Evolutionary conservation across 1,140 invertebrate genomes (phyloP).

Genomic region (Phthorimaea operculella): DNA sequence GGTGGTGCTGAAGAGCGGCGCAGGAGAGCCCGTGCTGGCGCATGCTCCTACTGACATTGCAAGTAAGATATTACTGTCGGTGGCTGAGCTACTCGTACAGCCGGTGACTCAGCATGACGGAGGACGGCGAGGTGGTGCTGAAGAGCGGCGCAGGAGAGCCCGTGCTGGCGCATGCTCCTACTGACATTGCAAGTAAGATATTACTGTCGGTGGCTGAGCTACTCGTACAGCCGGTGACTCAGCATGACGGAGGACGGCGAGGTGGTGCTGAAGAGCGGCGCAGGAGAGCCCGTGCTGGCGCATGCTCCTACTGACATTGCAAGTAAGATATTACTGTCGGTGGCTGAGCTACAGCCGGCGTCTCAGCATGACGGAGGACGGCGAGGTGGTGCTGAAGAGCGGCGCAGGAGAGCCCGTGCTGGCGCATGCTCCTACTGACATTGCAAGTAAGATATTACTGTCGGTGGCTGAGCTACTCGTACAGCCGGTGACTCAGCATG

Average conservation of each 20-base stretch:
- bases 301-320: conserved; percentile 59
- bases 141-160: conserved; percentile 55
- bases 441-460: conserved; percentile 53
- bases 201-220: no score
- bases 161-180: conserved; percentile 51
- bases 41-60: conserved; percentile 59
- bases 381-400: conserved; percentile 54
- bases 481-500: conserved; percentile 53
- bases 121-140: conserved; percentile 52
- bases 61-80: conserved; percentile 48
- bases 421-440: conserved; percentile 56
- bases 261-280: conserved; percentile 54
- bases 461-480: no score
- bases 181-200: conserved; percentile 58
- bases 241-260: conserved; percentile 56
- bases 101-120: conserved; percentile 52
- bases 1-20: conserved; percentile 54
- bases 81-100: no score
- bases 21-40: conserved; percentile 48
- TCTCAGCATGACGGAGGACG: conserved; percentile 53
- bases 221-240: conserved; percentile 50
- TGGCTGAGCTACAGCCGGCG: conserved; percentile 60
- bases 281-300: conserved; percentile 48
- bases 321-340: conserved; percentile 33
- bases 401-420: conserved; percentile 52